A percentile compares a stretch with the other conserved stretches of the same genome.
phyloP scores from a whole-genome alignment of 2,797 vertebrate genomes.

The Chloroceryle inda region DNA sequence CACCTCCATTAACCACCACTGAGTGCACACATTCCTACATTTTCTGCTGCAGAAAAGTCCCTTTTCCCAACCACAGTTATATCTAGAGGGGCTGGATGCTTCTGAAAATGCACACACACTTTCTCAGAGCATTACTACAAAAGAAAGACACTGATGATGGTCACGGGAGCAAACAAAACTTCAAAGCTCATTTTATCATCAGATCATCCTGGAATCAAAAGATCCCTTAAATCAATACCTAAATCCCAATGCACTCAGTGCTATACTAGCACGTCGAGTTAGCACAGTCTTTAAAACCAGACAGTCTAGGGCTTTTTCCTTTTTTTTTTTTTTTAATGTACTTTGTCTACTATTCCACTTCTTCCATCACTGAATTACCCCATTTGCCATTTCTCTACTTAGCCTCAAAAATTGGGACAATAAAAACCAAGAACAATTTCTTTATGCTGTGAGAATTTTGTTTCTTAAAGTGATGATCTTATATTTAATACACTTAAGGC shows the following conservation, averaged over 20 bases:
- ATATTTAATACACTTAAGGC: not conserved
- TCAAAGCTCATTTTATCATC: not conserved
- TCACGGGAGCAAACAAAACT: not conserved
- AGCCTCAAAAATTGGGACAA: not conserved
- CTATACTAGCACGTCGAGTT: not conserved
- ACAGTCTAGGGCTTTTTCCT: not conserved
- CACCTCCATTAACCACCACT: accelerated
- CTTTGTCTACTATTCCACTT: not conserved
- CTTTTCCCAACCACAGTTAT: not conserved
- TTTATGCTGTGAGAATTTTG: not conserved
- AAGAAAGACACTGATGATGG: not conserved
- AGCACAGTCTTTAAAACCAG: not conserved
- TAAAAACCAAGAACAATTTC: not conserved
- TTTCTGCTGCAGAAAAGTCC: not conserved
- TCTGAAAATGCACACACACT: not conserved
- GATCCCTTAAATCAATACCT: not conserved
- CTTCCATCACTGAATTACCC: not conserved
- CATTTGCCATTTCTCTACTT: not conserved
- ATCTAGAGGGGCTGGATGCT: accelerated
- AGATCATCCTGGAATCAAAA: not conserved
- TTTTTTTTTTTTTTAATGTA: not conserved
- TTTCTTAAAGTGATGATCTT: not conserved
- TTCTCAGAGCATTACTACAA: not conserved
- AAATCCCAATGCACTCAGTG: not conserved
- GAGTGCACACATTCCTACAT: too few relatives aligned